These are phyloP conservation scores for Labia minor DNA, from an alignment of 2,888 invertebrate genomes.

Conservation along the genomic window DNA sequence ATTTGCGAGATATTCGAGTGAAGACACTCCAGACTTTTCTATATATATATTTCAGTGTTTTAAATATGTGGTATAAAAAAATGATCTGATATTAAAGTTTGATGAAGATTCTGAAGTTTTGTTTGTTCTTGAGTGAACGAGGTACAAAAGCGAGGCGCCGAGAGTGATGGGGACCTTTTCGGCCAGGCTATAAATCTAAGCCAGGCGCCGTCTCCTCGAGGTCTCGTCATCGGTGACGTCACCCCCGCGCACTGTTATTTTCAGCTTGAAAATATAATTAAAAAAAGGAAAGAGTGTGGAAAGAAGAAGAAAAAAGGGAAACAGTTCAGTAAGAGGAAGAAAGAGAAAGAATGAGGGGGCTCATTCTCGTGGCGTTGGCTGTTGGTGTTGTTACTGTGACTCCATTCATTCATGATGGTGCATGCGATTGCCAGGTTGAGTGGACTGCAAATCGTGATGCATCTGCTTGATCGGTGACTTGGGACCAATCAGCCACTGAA, in stretches of 20 bases:
- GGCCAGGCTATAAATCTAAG: background rate
- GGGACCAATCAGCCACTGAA: background rate
- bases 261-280: slow-evolving; percentile 8
- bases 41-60: too few species aligned
- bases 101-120: too few species aligned
- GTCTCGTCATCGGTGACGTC: slow-evolving; percentile 3
- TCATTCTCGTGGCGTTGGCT: too few species aligned
- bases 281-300: background rate
- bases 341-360: background rate
- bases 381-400: background rate
- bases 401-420: background rate
- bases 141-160: too few species aligned
- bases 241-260: background rate
- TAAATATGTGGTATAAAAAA: too few species aligned
- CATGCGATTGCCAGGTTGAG: background rate
- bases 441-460: background rate
- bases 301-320: slow-evolving; percentile 2
- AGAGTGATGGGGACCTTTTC: too few species aligned
- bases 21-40: too few species aligned
- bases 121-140: too few species aligned
- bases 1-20: too few species aligned
- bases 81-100: too few species aligned
- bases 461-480: background rate
- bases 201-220: background rate
- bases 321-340: background rate